These are phyloP conservation scores for Cetoscarus ocellatus DNA, from an alignment of 2,797 vertebrate genomes.

Conservation along the genomic window DNA sequence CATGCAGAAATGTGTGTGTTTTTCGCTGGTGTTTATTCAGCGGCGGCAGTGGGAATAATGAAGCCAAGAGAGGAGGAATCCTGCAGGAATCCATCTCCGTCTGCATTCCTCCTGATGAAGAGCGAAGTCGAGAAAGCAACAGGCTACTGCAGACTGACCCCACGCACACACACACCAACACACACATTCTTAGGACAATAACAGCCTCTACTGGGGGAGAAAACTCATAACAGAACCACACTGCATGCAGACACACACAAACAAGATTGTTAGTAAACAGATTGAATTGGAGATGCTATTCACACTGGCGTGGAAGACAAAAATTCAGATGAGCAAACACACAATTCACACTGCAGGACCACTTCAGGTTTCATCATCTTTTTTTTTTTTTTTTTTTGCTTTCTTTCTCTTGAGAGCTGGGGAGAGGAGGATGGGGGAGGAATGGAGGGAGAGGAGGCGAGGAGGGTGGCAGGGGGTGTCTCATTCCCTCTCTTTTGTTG, in stretches of 20 bases:
- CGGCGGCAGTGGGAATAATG: slow-evolving; percentile 62
- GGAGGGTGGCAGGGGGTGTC: slow-evolving; percentile 53
- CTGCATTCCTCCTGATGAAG: slow-evolving; percentile 72
- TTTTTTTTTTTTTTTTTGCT: slow-evolving; percentile 67
- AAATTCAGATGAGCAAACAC: slow-evolving; percentile 44
- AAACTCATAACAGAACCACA: slow-evolving; percentile 57
- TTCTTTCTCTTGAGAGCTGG: slow-evolving; percentile 76
- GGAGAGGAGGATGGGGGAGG: slow-evolving; percentile 17
- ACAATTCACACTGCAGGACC: slow-evolving; percentile 78
- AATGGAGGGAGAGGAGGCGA: not conserved
- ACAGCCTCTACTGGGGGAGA: slow-evolving; percentile 74
- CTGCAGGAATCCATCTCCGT: slow-evolving; percentile 71
- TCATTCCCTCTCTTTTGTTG: slow-evolving; percentile 85
- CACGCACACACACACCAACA: slow-evolving; percentile 26
- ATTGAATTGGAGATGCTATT: slow-evolving; percentile 61
- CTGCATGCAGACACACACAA: slow-evolving; percentile 38
- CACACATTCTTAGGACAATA: slow-evolving; percentile 71
- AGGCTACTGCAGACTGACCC: slow-evolving; percentile 73
- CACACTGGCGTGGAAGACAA: slow-evolving; percentile 37
- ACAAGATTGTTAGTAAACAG: slow-evolving; percentile 71
- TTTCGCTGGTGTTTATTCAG: slow-evolving; percentile 34
- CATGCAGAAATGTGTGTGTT: slow-evolving; percentile 22
- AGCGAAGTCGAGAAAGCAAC: slow-evolving; percentile 72
- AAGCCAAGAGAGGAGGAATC: slow-evolving; percentile 65
- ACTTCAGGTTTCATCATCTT: slow-evolving; percentile 83